phyloP scores from a whole-genome alignment of 2,888 invertebrate species.

The Luperina nickerlii region DNA sequence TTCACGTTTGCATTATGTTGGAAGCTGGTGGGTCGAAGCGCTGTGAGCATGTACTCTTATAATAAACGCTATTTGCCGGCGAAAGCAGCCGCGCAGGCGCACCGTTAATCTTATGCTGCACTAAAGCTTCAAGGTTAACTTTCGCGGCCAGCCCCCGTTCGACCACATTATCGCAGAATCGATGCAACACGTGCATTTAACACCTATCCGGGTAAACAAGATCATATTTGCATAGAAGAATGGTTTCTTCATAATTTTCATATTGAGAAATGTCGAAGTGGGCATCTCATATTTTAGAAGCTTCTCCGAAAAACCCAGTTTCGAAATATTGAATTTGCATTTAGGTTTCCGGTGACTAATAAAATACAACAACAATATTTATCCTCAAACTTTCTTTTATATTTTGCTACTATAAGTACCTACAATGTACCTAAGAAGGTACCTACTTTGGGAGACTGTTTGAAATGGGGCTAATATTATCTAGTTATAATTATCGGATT shows the following conservation, averaged over 20 bases:
- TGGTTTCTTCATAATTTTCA: slow-evolving; percentile 17
- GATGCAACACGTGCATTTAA: slow-evolving; percentile 55
- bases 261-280: not conserved
- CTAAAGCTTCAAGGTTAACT: slow-evolving; percentile 85
- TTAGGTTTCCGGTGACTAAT: not conserved
- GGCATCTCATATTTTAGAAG: not conserved
- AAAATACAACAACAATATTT: slow-evolving; percentile 1
- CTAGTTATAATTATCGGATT: slow-evolving; percentile 14
- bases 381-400: slow-evolving; percentile 18
- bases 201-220: slow-evolving; percentile 37
- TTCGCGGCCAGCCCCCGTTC: slow-evolving; percentile 80
- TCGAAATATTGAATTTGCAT: slow-evolving; percentile 4
- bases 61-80: slow-evolving; percentile 72
- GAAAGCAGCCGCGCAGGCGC: slow-evolving; percentile 81
- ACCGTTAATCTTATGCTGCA: slow-evolving; percentile 81
- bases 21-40: slow-evolving; percentile 48
- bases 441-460: slow-evolving; percentile 14
- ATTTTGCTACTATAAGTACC: not conserved
- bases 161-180: slow-evolving; percentile 48
- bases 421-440: slow-evolving; percentile 1
- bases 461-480: slow-evolving; percentile 3
- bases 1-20: slow-evolving; percentile 67
- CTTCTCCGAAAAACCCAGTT: not conserved
- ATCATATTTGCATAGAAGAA: slow-evolving; percentile 30
- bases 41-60: slow-evolving; percentile 54